Evolutionary conservation across 2,797 vertebrate genomes (phyloP), one percentile per base, ranked within the genome.

Genomic region (Sciurus carolinensis): DNA sequence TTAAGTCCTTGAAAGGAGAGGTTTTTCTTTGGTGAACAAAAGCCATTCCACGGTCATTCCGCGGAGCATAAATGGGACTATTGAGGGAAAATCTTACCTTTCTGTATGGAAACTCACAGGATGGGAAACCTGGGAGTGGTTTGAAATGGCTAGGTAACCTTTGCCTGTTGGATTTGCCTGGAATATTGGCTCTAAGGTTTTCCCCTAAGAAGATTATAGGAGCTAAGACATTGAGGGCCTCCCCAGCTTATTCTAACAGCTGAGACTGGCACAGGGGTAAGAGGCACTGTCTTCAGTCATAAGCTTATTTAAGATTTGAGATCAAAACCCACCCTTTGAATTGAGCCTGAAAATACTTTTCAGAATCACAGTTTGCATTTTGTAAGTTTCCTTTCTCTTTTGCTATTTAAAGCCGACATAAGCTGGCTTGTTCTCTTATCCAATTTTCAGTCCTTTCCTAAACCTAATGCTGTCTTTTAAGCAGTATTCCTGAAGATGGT

Each of bases 11-110:
- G 92, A 79, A 93, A 81, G 59, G 91, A 17, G 84, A 67, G 7
- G 18, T n/a, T 95, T 90, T 95, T 77, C 87, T 96, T 91, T 97
- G 76, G 84, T 90, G 59, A 96, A 67, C 57, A 88, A 64, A 95
- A 96, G 59, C 24, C 12, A 3, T 30, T n/a, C 28, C 76, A 13
- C n/a, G 54, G 59, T 77, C 89, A 33, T 87, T 57, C 36, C 36
- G 36, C 36, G 36, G 80, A 94, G 73, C 28, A 2, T 69, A 72
- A 79, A 44, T 52, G 59, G 90, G n/a, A 62, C 18, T 36, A 0
- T 59, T 83, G 44, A 75, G 72, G 69, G 66, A 54, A 90, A 82
- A 11, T 28, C 47, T 62, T 33, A 28, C 14, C 57, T 79, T 87
- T 89, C 20, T 7, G 2, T 36, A 17, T 57, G 57, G 54, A 77